Conservation (phyloP, 92 coral and sea anemone species). For the Porites divaricata region DNA sequence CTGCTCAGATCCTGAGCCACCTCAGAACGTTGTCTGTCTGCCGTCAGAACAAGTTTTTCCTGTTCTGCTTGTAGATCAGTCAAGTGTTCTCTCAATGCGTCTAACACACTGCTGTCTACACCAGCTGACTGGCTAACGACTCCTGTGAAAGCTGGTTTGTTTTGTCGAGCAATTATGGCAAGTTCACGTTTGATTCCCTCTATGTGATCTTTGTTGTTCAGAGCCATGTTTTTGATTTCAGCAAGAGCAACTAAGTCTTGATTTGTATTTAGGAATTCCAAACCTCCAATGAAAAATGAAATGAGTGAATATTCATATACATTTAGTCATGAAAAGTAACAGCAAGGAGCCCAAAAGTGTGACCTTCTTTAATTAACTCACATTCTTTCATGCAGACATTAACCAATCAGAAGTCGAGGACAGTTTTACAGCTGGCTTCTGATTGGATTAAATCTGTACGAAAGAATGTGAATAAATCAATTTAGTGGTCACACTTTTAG, state of each 20-base stretch:
- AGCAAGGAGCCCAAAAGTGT: no score
- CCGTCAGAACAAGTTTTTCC: conserved; percentile 56
- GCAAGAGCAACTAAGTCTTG: conserved; percentile 65
- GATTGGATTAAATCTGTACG: no score
- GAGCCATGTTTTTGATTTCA: conserved; percentile 67
- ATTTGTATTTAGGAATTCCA: conserved; percentile 67
- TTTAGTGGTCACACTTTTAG: no score
- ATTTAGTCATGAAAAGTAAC: not conserved
- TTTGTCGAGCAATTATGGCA: conserved; percentile 86
- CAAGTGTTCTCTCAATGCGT: conserved; percentile 71
- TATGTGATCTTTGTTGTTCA: conserved; percentile 83
- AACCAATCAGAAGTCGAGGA: no score
- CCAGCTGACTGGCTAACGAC: conserved; percentile 68
- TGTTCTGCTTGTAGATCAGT: conserved; percentile 77
- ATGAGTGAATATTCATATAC: not conserved
- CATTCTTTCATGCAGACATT: no score
- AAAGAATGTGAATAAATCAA: no score
- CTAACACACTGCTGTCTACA: conserved; percentile 77
- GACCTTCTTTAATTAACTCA: no score
- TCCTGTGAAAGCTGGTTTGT: conserved; percentile 58
- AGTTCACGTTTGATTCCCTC: conserved; percentile 85
- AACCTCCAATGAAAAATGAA: conserved; percentile 46
- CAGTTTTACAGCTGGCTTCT: no score
- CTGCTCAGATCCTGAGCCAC: conserved; percentile 71
- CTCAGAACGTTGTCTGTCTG: conserved; percentile 61